These are phyloP conservation scores for Apteryx owenii DNA, from an alignment of 2,113 vertebrate species.

Conservation along the genomic window DNA sequence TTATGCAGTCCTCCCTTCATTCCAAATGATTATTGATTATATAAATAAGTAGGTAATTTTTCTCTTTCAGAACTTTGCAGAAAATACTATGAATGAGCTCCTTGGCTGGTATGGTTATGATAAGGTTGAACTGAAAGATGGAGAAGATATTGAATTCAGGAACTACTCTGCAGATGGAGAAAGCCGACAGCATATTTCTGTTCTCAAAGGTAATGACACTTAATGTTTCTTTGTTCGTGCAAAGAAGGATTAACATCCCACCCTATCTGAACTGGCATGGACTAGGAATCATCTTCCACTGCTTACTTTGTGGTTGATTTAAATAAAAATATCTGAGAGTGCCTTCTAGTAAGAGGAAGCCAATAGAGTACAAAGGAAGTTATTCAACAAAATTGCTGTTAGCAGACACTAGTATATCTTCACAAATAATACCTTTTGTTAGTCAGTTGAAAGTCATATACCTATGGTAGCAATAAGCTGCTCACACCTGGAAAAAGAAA, in stretches of 20 bases:
- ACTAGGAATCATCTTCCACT: conserved; percentile 47
- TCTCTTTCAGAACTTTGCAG: conserved; percentile 96
- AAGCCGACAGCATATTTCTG: conserved; percentile 95
- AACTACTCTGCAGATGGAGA: conserved; percentile 91
- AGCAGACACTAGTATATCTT: background rate
- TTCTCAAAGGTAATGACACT: conserved; percentile 93
- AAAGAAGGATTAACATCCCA: conserved; percentile 67
- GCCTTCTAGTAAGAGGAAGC: conserved; percentile 19
- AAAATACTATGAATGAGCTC: conserved; percentile 99
- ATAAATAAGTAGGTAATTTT: conserved; percentile 77
- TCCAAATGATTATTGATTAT: conserved; percentile 78
- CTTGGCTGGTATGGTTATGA: conserved; percentile 99
- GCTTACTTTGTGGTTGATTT: conserved; percentile 44
- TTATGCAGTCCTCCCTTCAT: conserved; percentile 72
- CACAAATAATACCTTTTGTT: background rate
- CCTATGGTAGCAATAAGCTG: background rate
- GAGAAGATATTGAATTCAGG: conserved; percentile 95
- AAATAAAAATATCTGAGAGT: conserved; percentile 1
- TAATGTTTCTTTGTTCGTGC: conserved; percentile 65
- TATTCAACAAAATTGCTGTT: conserved; percentile 11
- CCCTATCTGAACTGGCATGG: conserved; percentile 31
- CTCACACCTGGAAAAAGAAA: background rate
- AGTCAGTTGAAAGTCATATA: background rate
- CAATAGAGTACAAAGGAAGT: background rate
- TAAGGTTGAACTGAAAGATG: conserved; percentile 98